phyloP scores from a whole-genome alignment of 2,888 invertebrate genomes.

The Xestobium rufovillosum region DNA sequence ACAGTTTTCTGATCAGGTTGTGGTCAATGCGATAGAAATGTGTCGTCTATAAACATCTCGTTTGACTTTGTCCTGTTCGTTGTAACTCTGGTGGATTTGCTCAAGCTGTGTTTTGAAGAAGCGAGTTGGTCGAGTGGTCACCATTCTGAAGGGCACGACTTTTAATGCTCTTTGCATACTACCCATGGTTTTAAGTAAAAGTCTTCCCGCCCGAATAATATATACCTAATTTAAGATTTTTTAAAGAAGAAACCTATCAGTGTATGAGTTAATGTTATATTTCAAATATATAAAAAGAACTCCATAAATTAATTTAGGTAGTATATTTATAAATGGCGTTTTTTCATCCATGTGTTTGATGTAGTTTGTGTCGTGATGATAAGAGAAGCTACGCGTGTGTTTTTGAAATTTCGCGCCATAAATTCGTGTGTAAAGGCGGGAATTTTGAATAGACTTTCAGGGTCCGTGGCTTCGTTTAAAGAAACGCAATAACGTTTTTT shows the following conservation, averaged over 20 bases:
- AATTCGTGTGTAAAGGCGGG: too few relatives aligned
- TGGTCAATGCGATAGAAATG: too few relatives aligned
- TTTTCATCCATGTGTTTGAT: conserved; percentile 37
- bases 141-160: conserved; percentile 40
- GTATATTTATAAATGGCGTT: conserved; percentile 37
- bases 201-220: conserved; percentile 46
- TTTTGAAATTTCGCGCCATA: too few relatives aligned
- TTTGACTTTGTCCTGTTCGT: conserved; percentile 8
- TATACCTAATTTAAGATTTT: conserved; percentile 27
- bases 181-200: conserved; percentile 37
- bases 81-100: too few relatives aligned
- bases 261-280: conserved; percentile 20
- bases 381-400: conserved; percentile 5
- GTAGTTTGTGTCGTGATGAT: conserved; percentile 29
- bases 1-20: too few relatives aligned
- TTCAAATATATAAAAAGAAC: conserved; percentile 20
- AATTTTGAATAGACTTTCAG: too few relatives aligned
- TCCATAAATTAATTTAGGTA: conserved; percentile 27
- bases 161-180: conserved; percentile 39
- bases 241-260: conserved; percentile 22
- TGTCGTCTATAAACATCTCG: too few relatives aligned
- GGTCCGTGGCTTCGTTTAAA: too few relatives aligned
- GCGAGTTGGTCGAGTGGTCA: too few relatives aligned
- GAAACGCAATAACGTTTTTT: conserved; percentile 8
- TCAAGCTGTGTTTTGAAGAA: too few relatives aligned